Evolutionary conservation across 2,113 vertebrate species (phyloP), one percentile per base, ranked within the genome.

Genomic region (Tapirus terrestris): DNA sequence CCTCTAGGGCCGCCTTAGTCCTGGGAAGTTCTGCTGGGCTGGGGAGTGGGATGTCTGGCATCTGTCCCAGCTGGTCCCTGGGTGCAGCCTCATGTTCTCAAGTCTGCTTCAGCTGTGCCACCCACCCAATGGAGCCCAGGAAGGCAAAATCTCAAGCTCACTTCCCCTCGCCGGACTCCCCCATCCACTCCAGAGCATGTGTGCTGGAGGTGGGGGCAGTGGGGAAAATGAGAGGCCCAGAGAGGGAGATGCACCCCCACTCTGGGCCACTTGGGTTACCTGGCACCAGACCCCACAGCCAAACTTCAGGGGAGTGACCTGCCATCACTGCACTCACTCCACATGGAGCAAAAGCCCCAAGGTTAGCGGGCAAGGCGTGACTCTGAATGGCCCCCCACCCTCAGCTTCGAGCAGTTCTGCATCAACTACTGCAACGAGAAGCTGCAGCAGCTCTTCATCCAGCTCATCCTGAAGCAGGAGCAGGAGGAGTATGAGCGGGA

Each of bases 341-440:
- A 1, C 65, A 2, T 3, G 5, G 11, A 77, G 29, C 25, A 0
- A 80, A 18, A 27, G 39, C 17, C 25, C 23, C 25, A 2, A 0
- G 21, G 75, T 2, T 10, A 39, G 25, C 3, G 0, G 39, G 2
- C 18, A 0, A 60, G 27, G 23, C 3, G 0, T 60, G 18, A 45
- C 58, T 20, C 53, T 56, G 9, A 60, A 53, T 0, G 3, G 14
- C 27, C 21, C 1, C 6, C 36, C 3, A 0, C 43, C 61, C 0
- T 0, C 99, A 99, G 99, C 95, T 99, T 99, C 0, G 99, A 99
- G 93, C 99, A 99, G 98, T 99, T 99, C 98, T 99, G 99, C 98
- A 99, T 99, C 97, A 99, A 99, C 98, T 99, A 99, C 91, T 99
- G 99, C 97, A 99, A 99, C 0, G 99, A 99, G 99, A 99, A 99